Evolutionary conservation across 2,888 invertebrate genomes (phyloP), one percentile per base, ranked within the genome.

Genomic region (Lithophane leautieri): DNA sequence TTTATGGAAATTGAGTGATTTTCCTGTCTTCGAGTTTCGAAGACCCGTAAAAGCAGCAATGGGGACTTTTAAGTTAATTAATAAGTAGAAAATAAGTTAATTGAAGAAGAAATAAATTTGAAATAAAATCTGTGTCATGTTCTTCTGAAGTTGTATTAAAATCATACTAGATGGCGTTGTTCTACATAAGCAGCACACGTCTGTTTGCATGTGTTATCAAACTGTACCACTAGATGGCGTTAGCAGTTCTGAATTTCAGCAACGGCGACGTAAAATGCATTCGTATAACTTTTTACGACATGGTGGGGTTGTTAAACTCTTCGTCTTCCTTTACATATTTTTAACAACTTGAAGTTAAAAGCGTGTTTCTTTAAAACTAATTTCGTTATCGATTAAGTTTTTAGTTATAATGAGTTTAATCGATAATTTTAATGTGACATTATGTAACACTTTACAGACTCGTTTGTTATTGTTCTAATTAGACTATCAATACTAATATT

Each of bases 161-260:
- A 47, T 4, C 22, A 0, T 1, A 40, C 73, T 77, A 84, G 82
- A 81, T 84, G 84, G 73, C 76, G 69, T n/a, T 84, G 19, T 87
- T 42, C 52, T 52, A 63, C 87, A 82, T 34, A 50, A 65, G 0
- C 0, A 4, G 0, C 11, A 58, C 8, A 28, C 52, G 22, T 40
- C 0, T 34, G 44, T 28, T 9, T 16, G n/a, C n/a, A 6, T 1
- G 8, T 68, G 14, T 22, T 80, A 8, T 47, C 8, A 22, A 52
- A 61, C 19, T 1, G 3, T 2, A 22, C n/a, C 73, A 58, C 78
- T 87, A 93, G 92, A 91, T 92, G 93, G 90, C 91, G 89, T 47
- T 86, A 90, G 77, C 58, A 47, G 92, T 78, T 62, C 28, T 25
- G 62, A 79, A 86, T 65, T 78, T 62, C 52, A 61, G n/a, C 28